These are phyloP conservation scores for Fregetta grallaria DNA, from an alignment of 2,113 vertebrate genomes.

Conservation along the genomic window DNA sequence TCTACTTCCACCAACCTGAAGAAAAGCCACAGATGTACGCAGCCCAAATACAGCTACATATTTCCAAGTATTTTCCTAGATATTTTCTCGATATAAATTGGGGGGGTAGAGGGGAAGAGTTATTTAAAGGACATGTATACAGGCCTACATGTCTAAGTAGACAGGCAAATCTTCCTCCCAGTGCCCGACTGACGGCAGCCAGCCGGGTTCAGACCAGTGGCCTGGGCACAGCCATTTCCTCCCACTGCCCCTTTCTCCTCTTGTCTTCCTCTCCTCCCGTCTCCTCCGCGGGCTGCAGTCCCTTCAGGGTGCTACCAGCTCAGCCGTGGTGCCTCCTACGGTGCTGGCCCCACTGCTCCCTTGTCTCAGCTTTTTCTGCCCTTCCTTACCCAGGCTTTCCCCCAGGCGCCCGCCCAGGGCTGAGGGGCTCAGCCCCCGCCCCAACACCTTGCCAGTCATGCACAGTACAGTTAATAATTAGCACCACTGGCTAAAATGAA, in stretches of 20 bases:
- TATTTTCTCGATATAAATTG: background rate
- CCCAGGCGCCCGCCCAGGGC: rapidly evolving
- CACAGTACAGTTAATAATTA: background rate
- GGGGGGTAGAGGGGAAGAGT: rapidly evolving
- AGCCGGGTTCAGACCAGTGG: background rate
- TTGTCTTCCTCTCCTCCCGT: background rate
- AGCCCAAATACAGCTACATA: rapidly evolving
- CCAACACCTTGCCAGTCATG: background rate
- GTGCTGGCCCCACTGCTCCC: background rate
- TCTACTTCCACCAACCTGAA: background rate
- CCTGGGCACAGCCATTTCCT: background rate
- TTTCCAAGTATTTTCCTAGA: background rate
- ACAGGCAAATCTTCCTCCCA: background rate
- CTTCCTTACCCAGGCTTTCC: background rate
- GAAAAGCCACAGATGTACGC: background rate
- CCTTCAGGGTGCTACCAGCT: background rate
- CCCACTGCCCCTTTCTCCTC: background rate
- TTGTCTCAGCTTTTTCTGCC: background rate
- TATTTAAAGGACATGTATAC: background rate
- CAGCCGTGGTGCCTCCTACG: background rate
- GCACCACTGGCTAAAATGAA: background rate
- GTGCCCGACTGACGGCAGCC: background rate
- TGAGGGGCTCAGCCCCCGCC: background rate
- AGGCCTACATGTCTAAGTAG: background rate
- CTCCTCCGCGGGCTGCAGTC: background rate